Base-by-base conservation (phyloP, 2,888 invertebrate genomes). In the Drosophila maculinotata region DNA sequence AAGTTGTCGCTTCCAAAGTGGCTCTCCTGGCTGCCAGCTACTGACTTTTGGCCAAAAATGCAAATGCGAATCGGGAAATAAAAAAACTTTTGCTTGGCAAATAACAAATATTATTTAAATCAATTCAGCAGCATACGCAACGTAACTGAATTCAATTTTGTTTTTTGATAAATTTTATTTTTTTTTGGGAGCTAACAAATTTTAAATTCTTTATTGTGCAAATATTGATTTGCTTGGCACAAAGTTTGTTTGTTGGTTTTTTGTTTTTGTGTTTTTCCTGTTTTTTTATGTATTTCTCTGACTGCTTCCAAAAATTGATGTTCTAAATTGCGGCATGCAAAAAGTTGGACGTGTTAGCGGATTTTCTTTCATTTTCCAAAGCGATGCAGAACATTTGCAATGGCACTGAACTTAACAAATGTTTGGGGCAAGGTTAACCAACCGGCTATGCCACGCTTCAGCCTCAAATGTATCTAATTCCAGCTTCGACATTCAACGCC, bases 211-310 rank as follows among this genome's bases (percentile, higher is more conserved):
- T 48, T 53, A 62, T 68, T 69, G 54, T 59, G 51, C 62, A 79
- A 82, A 87, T 87, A 83, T 83, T 88, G 88, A 87, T 87, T 87
- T 70, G 53, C 38, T 44, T 44, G 58, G 42, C 60, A 59, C 17
- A 73, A 85, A 76, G 56, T 76, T 83, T 70, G 51, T 62, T 69
- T 56, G 9, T 28, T 35, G 17, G 20, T 58, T 45, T 20, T 38
- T 57, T 47, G 17, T 48, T 28, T 12, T 31, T 15, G 56, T 76
- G 79, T 70, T 47, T 62, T 69, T 56, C 8, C 23, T 35, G 17
- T 15, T 58, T 45, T 20, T 38, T 57, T 47, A 15, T 48, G n/a
- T n/a, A n/a, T 28, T 12, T 31, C 12, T 35, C 17, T 10, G 17
- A n/a, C 20, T 48, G 14, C 28, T 38, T 23, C 35, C n/a, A 31